These are phyloP conservation scores for Probaryconus sp. DNA, from an alignment of 1,140 invertebrate species.

Conservation along the genomic window DNA sequence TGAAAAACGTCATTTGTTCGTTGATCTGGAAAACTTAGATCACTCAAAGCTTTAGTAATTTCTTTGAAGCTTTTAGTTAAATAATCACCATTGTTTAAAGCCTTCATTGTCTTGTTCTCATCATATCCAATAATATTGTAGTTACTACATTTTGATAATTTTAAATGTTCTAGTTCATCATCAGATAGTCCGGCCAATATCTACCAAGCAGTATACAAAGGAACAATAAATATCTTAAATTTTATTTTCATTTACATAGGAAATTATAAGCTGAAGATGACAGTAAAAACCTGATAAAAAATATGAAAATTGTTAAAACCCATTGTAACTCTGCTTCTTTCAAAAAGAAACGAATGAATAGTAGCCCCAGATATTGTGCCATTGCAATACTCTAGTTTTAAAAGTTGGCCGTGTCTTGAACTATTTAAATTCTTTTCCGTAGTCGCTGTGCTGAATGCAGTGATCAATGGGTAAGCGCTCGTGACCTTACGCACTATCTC, in stretches of 20 bases:
- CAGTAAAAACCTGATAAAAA: slow-evolving; percentile 79
- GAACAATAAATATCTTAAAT: slow-evolving; percentile 12
- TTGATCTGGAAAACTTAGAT: slow-evolving; percentile 62
- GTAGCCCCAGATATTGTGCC: slow-evolving; percentile 81
- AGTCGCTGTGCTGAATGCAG: slow-evolving; percentile 78
- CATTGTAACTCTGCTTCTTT: slow-evolving; percentile 80
- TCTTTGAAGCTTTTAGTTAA: slow-evolving; percentile 71
- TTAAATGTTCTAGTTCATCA: slow-evolving; percentile 42
- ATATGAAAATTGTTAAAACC: slow-evolving; percentile 80
- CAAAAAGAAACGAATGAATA: slow-evolving; percentile 82
- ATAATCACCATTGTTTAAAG: slow-evolving; percentile 7
- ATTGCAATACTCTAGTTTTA: slow-evolving; percentile 78
- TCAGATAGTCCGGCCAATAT: slow-evolving; percentile 51
- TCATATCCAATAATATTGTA: slow-evolving; percentile 53
- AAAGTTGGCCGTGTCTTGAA: slow-evolving; percentile 80
- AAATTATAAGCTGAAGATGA: slow-evolving; percentile 5
- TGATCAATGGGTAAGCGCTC: slow-evolving; percentile 63
- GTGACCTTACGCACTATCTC: slow-evolving; percentile 60
- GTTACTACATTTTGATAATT: slow-evolving; percentile 36
- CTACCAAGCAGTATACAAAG: slow-evolving; percentile 21
- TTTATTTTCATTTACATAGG: not conserved
- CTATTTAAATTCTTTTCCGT: slow-evolving; percentile 82
- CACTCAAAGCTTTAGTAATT: slow-evolving; percentile 65
- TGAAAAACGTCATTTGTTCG: slow-evolving; percentile 78
- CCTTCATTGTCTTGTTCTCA: no score